These are phyloP conservation scores for Dryocosmus kuriphilus DNA, from an alignment of 2,888 invertebrate species.

Conservation along the genomic window DNA sequence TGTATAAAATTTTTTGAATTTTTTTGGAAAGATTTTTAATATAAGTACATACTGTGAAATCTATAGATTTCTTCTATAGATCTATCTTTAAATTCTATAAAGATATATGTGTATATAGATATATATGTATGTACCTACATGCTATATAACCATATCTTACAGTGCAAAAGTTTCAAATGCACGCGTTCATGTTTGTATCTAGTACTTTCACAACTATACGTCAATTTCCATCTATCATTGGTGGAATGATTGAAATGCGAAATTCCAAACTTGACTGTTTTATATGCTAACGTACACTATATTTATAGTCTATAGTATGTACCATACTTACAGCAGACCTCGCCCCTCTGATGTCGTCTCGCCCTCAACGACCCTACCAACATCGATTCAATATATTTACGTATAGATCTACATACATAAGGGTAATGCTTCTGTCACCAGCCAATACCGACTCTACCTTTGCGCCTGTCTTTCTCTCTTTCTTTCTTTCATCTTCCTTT, in stretches of 20 bases:
- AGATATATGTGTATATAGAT: too few relatives aligned
- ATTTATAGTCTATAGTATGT: too few relatives aligned
- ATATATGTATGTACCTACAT: too few relatives aligned
- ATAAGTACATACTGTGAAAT: too few relatives aligned
- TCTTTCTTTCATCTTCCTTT: neutral
- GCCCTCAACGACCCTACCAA: neutral
- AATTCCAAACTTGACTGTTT: slow-evolving; percentile 60
- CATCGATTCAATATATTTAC: slow-evolving; percentile 25
- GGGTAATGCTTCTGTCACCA: slow-evolving; percentile 5
- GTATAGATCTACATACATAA: neutral
- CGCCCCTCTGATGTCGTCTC: neutral
- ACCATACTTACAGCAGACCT: slow-evolving; percentile 31
- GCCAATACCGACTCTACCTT: neutral
- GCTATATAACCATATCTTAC: too few relatives aligned
- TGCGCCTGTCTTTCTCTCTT: neutral
- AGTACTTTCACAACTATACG: slow-evolving; percentile 52
- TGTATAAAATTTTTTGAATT: too few relatives aligned
- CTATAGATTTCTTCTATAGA: too few relatives aligned
- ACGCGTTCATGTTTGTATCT: slow-evolving; percentile 16
- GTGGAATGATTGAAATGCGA: slow-evolving; percentile 65
- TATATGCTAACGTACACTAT: slow-evolving; percentile 53
- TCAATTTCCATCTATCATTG: slow-evolving; percentile 60
- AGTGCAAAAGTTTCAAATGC: too few relatives aligned
- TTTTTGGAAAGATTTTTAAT: too few relatives aligned
- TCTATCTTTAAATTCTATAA: too few relatives aligned